Conservation (phyloP, 2,797 vertebrate genomes). For the Limosa lapponica region DNA sequence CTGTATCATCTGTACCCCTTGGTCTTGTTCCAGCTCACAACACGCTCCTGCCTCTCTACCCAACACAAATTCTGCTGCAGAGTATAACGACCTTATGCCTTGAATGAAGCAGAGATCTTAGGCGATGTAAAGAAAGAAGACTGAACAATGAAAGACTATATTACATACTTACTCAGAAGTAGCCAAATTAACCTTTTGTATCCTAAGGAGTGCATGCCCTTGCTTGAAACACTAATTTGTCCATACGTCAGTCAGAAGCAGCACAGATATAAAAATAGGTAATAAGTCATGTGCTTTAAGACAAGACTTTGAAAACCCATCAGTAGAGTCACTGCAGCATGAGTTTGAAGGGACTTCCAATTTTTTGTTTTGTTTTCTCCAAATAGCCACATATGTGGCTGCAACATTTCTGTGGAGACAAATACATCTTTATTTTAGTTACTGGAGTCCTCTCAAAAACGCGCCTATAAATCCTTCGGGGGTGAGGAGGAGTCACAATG, state of each 20-base stretch:
- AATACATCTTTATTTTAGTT: conserved; percentile 62
- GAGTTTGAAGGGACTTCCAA: background rate
- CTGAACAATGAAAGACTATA: background rate
- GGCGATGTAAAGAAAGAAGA: background rate
- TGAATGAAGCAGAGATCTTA: background rate
- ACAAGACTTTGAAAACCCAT: background rate
- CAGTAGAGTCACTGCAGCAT: background rate
- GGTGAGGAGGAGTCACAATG: background rate
- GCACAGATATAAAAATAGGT: background rate
- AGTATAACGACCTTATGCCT: background rate
- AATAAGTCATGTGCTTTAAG: background rate
- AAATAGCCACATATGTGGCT: background rate
- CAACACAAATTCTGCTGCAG: background rate
- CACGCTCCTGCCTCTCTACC: background rate
- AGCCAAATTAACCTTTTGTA: background rate
- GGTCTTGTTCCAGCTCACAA: background rate
- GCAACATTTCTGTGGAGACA: conserved; percentile 35
- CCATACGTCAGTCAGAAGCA: background rate
- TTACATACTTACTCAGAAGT: background rate
- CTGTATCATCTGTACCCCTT: background rate
- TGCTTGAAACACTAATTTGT: background rate
- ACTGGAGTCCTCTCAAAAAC: conserved; percentile 59
- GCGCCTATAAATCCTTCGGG: conserved; percentile 20
- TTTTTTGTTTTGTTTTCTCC: background rate
- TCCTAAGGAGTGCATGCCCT: background rate